Evolutionary conservation across 2,113 vertebrate species (phyloP).

Genomic region (zebrafish (Danio rerio)): GRCz12tu NC_133176.1:50029001-50029500

Average conservation of each 20-base stretch:
- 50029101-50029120: background rate
- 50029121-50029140: background rate
- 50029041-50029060: conserved; percentile 41
- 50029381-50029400: background rate
- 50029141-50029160: background rate
- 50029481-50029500: background rate
- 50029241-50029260: background rate
- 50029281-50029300: conserved; percentile 1
- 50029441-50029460: background rate
- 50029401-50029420: background rate
- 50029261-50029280: background rate
- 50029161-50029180: background rate
- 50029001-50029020: conserved; percentile 20
- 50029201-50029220: background rate
- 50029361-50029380: background rate
- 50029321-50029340: background rate
- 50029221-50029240: background rate
- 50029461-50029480: background rate
- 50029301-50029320: background rate
- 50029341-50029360: background rate
- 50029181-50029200: background rate
- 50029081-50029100: background rate
- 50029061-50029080: conserved; percentile 3
- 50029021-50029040: conserved; percentile 64
- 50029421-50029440: background rate